Evolutionary conservation across 2,888 invertebrate genomes (phyloP), one percentile per base, ranked within the genome.

Genomic region (Tetheella fluctuosa): DNA sequence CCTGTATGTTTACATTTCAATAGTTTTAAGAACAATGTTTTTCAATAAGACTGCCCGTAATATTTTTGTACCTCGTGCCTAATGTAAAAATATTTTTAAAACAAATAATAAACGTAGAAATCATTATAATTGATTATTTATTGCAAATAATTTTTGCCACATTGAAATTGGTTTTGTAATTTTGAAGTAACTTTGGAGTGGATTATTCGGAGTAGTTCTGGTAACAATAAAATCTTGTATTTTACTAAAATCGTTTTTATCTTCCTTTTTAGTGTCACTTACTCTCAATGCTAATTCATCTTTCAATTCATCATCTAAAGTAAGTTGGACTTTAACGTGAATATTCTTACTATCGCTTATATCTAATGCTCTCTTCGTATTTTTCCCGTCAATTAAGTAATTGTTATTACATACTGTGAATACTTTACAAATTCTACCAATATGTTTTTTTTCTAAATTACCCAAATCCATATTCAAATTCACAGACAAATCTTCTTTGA

Each of bases 361-460:
- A 28, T 57, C 28, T 4, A 42, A 6, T 20, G 12, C 34, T 15
- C 55, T 58, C 12, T 3, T 8, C 42, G 52, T 48, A 0, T 48
- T n/a, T 39, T n/a, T 52, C 13, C 71, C 64, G 37, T 71, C 70
- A 15, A 57, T 57, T 8, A 52, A 57, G 55, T 64, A 76, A 55
- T 62, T 71, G 5, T 81, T 75, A 34, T 90, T 89, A 58, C 91
- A 91, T 0, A 71, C 59, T 1, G 72, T 62, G 59, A 91, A 91
- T 23, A 68, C 62, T 0, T 63, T 52, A 65, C 91, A 91, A n/a
- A 87, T 69, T 59, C 65, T 77, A 0, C 69, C 64, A 15, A 63
- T 59, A 2, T 75, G 68, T 8, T 79, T 74, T 2, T 63, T 68
- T 66, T 76, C 73, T 23, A 86, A 60, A 64, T 85, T 85, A 0